A percentile compares a stretch with the other conserved stretches of the same genome.
These are phyloP conservation scores for Motacilla tschutschensis DNA, from an alignment of 2,113 vertebrate genomes.

Conservation along the genomic window DNA sequence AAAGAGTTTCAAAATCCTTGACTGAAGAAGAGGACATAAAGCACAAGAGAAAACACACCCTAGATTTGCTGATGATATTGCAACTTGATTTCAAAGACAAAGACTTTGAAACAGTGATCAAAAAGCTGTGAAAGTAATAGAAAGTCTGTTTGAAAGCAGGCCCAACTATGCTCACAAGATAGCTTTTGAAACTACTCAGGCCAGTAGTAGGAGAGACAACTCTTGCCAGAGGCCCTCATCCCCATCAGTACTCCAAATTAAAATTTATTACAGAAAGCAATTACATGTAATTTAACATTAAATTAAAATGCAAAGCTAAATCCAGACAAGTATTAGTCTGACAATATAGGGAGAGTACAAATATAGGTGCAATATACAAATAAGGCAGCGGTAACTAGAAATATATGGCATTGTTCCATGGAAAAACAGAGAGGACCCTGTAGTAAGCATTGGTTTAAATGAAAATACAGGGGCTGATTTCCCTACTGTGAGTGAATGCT, in stretches of 20 bases:
- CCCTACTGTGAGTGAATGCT: background rate
- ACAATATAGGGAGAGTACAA: background rate
- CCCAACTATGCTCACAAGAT: background rate
- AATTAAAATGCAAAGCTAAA: constrained; percentile 43
- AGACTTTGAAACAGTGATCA: background rate
- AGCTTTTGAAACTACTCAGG: background rate
- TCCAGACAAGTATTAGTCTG: constrained; percentile 2
- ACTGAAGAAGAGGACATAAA: background rate
- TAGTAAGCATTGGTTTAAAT: background rate
- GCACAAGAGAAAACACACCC: background rate
- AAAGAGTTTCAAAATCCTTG: background rate
- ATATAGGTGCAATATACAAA: background rate
- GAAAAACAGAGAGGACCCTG: background rate
- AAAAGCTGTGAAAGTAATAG: background rate
- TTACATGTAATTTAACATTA: constrained; percentile 1
- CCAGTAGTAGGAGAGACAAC: background rate
- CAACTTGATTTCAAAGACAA: background rate
- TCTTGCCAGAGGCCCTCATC: constrained; percentile 16
- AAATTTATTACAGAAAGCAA: constrained; percentile 28
- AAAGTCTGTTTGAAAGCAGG: background rate
- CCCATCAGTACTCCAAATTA: background rate
- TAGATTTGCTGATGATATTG: background rate
- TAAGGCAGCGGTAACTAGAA: background rate
- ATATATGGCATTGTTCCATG: background rate
- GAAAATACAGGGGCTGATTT: background rate